A percentile compares a stretch with the other conserved stretches of the same genome.
phyloP scores from a whole-genome alignment of 2,113 vertebrate genomes.

The Corvus hawaiiensis region DNA sequence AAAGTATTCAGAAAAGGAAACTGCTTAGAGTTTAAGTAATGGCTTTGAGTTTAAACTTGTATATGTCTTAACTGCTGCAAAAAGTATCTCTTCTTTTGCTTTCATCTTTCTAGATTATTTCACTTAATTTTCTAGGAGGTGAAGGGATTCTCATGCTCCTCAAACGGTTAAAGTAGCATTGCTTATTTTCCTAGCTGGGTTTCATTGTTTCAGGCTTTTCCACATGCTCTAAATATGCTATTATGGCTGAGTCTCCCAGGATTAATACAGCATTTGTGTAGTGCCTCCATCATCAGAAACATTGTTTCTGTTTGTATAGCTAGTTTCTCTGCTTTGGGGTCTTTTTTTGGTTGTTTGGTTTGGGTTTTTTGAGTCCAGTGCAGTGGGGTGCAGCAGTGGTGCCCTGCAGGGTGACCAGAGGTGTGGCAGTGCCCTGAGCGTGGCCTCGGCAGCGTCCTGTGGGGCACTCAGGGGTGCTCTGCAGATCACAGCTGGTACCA shows the following conservation, averaged over 20 bases:
- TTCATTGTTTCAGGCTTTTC: constrained; percentile 34
- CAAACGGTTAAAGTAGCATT: constrained; percentile 1
- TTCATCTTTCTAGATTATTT: background rate
- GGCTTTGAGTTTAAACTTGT: background rate
- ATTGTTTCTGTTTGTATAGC: background rate
- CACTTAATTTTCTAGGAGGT: background rate
- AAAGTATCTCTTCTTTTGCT: background rate
- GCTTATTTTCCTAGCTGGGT: constrained; percentile 13
- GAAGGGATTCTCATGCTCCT: background rate
- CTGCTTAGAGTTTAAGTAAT: background rate
- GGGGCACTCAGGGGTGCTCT: background rate
- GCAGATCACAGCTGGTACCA: background rate
- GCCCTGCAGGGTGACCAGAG: background rate
- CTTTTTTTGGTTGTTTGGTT: background rate
- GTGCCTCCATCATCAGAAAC: constrained; percentile 24
- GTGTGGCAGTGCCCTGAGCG: background rate
- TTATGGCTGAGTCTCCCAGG: constrained; percentile 7
- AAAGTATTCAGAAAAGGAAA: background rate
- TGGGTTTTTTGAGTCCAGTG: background rate
- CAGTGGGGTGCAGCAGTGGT: background rate
- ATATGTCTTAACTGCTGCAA: background rate
- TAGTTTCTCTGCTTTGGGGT: background rate
- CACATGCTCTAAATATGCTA: background rate
- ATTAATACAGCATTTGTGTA: constrained; percentile 15
- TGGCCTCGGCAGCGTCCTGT: background rate